Evolutionary conservation across 2,888 invertebrate genomes (phyloP), one percentile per base, ranked within the genome.

Genomic region (Hydrotaea cyrtoneurina): DNA sequence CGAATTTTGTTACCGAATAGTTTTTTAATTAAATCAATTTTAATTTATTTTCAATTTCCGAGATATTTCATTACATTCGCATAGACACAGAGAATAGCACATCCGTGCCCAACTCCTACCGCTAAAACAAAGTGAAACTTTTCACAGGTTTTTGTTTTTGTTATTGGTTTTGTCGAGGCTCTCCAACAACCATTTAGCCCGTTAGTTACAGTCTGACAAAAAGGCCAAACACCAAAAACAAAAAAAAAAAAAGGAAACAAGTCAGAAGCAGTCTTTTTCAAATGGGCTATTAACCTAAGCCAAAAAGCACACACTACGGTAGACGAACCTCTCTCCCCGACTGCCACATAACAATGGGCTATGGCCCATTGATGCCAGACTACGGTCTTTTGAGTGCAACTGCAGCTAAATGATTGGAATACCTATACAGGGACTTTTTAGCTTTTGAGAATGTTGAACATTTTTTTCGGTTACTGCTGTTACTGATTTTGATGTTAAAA

Each of bases 1-100:
- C n/a, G n/a, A 11, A 39, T 39, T 39, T 26, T 26, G 59, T 15
- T 59, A 59, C 26, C 59, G 3, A 59, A 59, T 59, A 23, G 15
- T 21, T 59, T 78, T 78, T 72, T 78, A 78, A 78, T 72, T 78
- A 72, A 78, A 78, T 62, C 72, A 53, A 78, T 36, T 72, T 64
- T 36, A 72, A 64, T 78, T 72, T 72, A 53, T 62, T 39, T 72
- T 59, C 78, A 62, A 78, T 72, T 46, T n/a, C 46, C 17, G 21
- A 46, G 21, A 59, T 43, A 69, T 80, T 76, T 46, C 59, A 36
- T 78, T 81, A 71, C 64, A 8, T 46, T 53, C 71, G 46, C 23
- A 21, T 19, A 59, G 26, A 15, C 59, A 5, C 59, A 21, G 15
- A 2, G 31, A 4, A 31, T 31, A 31, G 59, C 59, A 26, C 15